These are phyloP conservation scores for Otis tarda DNA, from an alignment of 2,113 vertebrate species.

Conservation along the genomic window DNA sequence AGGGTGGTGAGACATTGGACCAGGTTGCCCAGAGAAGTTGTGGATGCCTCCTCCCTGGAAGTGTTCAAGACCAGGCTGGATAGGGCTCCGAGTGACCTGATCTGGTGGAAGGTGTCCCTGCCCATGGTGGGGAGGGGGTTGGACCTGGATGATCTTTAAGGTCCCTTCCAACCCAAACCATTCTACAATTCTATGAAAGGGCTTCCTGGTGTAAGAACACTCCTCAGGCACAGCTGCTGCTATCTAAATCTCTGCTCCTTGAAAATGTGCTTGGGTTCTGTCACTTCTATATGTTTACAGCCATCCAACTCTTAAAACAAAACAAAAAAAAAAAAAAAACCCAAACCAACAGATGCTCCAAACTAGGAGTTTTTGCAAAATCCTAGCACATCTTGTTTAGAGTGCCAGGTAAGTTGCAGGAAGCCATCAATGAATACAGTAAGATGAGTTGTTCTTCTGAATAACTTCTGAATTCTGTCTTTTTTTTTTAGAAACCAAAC, in stretches of 20 bases:
- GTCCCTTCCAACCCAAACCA: not conserved
- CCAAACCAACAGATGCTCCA: not conserved
- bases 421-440: not conserved
- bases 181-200: not conserved
- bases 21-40: not conserved
- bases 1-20: not conserved
- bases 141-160: not conserved
- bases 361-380: not conserved
- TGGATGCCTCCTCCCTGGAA: not conserved
- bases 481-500: conserved; percentile 72
- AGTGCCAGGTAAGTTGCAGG: not conserved
- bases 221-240: not conserved
- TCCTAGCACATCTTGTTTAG: not conserved
- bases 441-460: not conserved
- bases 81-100: not conserved
- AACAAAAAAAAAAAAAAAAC: not conserved
- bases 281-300: not conserved
- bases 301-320: not conserved
- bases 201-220: not conserved
- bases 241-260: not conserved
- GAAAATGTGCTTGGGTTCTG: not conserved
- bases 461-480: not conserved
- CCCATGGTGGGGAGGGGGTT: not conserved
- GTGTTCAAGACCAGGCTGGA: not conserved
- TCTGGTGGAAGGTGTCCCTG: not conserved